Conservation (phyloP, 1,140 invertebrate species). For the Chironomus tepperi region DNA sequence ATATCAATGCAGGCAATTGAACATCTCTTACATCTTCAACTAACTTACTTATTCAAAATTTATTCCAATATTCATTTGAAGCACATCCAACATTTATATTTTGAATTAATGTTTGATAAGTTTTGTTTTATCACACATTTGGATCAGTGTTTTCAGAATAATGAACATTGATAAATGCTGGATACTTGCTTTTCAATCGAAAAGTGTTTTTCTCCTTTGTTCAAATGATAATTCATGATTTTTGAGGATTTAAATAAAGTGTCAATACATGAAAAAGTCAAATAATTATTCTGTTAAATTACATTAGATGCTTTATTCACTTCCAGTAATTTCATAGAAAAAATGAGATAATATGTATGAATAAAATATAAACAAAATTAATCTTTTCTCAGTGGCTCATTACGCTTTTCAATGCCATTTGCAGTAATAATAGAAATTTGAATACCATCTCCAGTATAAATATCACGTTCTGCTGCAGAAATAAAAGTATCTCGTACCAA, state of each 20-base stretch:
- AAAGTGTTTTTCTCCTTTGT: not conserved
- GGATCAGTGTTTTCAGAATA: not conserved
- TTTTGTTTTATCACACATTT: not conserved
- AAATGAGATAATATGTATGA: not conserved
- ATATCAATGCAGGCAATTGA: too few relatives aligned
- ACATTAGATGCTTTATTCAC: not conserved
- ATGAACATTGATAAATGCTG: not conserved
- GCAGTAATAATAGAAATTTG: conserved; percentile 84
- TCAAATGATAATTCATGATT: not conserved
- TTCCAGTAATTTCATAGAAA: not conserved
- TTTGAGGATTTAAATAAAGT: not conserved
- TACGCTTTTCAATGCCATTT: conserved; percentile 67
- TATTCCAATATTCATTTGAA: not conserved
- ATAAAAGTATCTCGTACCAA: conserved; percentile 94
- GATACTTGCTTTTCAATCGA: not conserved
- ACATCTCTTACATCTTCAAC: too few relatives aligned
- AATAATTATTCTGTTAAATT: not conserved
- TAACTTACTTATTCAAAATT: too few relatives aligned
- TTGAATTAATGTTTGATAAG: not conserved
- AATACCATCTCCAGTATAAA: conserved; percentile 91
- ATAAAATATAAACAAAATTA: conserved; percentile 41
- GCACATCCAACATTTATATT: conserved; percentile 6
- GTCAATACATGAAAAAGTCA: not conserved
- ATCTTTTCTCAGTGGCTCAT: conserved; percentile 68
- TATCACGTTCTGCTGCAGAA: conserved; percentile 94